These are phyloP conservation scores for Theodoxus fluviatilis DNA, from an alignment of 2,888 invertebrate species.

Conservation along the genomic window DNA sequence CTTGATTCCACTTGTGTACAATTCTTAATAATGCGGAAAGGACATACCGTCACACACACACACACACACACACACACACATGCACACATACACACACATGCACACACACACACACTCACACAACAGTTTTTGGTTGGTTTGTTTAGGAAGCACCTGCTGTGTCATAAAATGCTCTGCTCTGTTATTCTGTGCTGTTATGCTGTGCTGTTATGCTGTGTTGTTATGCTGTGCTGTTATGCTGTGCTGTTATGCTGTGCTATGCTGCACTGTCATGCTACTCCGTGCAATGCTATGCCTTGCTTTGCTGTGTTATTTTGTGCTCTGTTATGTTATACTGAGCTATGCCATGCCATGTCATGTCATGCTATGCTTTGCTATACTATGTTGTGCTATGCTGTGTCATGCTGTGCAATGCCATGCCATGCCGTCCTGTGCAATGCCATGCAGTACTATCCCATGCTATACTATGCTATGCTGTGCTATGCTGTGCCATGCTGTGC, in stretches of 20 bases:
- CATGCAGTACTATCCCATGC: slow-evolving; percentile 6
- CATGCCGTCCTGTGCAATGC: neutral
- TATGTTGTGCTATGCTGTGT: neutral
- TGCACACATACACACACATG: neutral
- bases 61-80: slow-evolving; percentile 14
- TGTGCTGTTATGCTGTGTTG: neutral
- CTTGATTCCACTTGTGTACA: too few species aligned
- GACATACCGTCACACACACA: slow-evolving; percentile 13
- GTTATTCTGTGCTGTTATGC: too few species aligned
- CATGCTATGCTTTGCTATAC: too few species aligned
- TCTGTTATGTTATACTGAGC: too few species aligned
- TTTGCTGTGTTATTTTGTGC: too few species aligned
- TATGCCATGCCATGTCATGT: too few species aligned
- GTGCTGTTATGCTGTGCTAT: slow-evolving; percentile 4
- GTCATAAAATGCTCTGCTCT: neutral
- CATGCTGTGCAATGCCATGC: neutral
- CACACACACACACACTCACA: neutral
- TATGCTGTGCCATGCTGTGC: neutral
- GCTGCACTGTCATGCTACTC: too few species aligned
- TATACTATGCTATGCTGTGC: neutral
- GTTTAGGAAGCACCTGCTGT: neutral
- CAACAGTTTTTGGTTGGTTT: neutral
- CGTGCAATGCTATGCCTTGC: neutral
- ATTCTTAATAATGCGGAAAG: too few species aligned
- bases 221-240: neutral